Base-by-base conservation (phyloP, 2,888 invertebrate species). In the Adelognathus sp. region DNA sequence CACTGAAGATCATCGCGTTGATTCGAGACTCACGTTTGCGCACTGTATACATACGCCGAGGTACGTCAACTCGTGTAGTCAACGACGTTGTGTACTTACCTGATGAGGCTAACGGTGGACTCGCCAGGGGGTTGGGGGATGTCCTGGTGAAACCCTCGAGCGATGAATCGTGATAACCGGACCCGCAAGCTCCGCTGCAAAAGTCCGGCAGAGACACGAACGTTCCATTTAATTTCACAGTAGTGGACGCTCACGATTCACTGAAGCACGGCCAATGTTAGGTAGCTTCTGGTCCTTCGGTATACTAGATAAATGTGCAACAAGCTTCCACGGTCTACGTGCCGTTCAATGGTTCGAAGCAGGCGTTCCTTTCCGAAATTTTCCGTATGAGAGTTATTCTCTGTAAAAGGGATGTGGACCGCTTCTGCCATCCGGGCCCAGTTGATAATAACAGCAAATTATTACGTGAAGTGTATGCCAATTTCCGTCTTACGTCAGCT, bases 31-130 rank as follows among this genome's bases (percentile, higher is more conserved):
- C 27, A 5, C 50, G 66, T 66, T 66, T 39, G 52, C 66, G 52
- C 66, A 52, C 54, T 27, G 31, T 46, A 21, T 46, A 46, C 21
- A 52, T 36, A 14, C n/a, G 36, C 14, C 16, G 16, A 11, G 18
- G 54, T 54, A 41, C 52, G 39, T 39, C n/a, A 54, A 27, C 54
- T 39, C 27, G n/a, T 67, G 66, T 54, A 67, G 66, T 14, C 29
- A 36, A 67, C 66, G 66, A 24, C 66, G 54, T 46, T 67, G 66
- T 67, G 66, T 67, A 67, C 66, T 67, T 67, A 67, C 66, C 54
- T 67, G 66, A 67, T 67, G 66, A 67, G 66, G 41, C 66, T 41
- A 52, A 67, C 54, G 66, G 29, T 67, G 33, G 29, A 41, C 66
- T 33, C n/a, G n/a, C n/a, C 54, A 16, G 66, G n/a, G 21, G 14